Conservation (phyloP, 1,140 invertebrate species). For the Idris sp. region DNA sequence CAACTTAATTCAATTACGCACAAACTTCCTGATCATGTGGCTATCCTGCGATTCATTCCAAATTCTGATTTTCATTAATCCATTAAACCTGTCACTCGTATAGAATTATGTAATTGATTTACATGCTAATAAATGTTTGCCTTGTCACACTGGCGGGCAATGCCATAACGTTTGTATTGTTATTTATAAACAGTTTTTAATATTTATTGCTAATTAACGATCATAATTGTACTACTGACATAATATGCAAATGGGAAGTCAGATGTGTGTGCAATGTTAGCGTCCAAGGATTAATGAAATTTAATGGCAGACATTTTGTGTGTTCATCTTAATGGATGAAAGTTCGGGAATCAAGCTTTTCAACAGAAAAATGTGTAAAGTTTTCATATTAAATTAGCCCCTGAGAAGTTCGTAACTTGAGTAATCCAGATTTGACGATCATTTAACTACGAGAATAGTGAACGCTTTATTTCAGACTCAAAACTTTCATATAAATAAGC, state of each 20-base stretch:
- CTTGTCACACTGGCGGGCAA: conserved; percentile 10
- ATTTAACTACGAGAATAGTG: conserved; percentile 17
- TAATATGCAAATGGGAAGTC: too few relatives aligned
- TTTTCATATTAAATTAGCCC: conserved; percentile 46
- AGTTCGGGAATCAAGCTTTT: conserved; percentile 23
- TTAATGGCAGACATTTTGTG: conserved; percentile 3
- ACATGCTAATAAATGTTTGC: conserved; percentile 34
- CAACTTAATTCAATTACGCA: conserved; percentile 60
- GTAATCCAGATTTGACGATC: conserved; percentile 35
- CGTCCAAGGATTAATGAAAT: conserved; percentile 10
- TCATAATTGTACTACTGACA: too few relatives aligned
- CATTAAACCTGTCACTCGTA: conserved; percentile 50
- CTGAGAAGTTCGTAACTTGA: conserved; percentile 29
- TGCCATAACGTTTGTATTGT: conserved; percentile 9
- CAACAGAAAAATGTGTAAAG: conserved; percentile 39
- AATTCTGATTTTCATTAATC: conserved; percentile 56
- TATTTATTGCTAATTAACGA: conserved; percentile 10
- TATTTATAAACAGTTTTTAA: conserved; percentile 33
- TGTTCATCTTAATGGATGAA: conserved; percentile 24
- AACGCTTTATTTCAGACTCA: conserved; percentile 20
- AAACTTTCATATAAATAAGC: conserved; percentile 24
- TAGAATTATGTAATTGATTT: conserved; percentile 38
- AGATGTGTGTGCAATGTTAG: too few relatives aligned
- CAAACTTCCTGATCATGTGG: conserved; percentile 61
- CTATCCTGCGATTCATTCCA: conserved; percentile 41